Evolutionary conservation across 2,113 vertebrate genomes (phyloP).

Genomic region (Mesitornis unicolor): DNA sequence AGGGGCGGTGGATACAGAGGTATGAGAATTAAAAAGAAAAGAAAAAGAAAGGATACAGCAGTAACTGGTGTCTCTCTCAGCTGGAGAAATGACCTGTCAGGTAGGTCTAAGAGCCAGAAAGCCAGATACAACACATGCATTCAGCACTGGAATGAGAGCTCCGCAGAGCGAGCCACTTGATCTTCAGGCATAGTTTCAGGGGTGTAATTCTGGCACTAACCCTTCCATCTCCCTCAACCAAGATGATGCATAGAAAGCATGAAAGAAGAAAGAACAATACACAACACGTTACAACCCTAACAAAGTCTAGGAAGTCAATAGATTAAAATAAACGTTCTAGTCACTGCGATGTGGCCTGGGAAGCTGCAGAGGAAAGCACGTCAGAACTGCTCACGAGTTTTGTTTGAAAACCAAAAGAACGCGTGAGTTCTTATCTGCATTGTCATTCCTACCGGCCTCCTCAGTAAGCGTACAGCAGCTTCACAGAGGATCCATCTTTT

Average conservation of each 20-base stretch:
- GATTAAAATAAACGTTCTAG: not conserved
- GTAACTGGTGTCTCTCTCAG: slow-evolving; percentile 31
- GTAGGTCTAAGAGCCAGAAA: not conserved
- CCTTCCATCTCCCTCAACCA: not conserved
- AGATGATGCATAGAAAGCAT: not conserved
- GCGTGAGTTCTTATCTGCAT: not conserved
- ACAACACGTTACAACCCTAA: not conserved
- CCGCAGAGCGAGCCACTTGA: slow-evolving; percentile 1
- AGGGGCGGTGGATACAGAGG: not conserved
- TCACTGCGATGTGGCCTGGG: not conserved
- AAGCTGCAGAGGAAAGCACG: not conserved
- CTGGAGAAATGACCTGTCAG: slow-evolving; percentile 23
- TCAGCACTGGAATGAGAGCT: not conserved
- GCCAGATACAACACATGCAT: not conserved
- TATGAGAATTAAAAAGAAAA: not conserved
- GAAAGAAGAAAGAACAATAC: not conserved
- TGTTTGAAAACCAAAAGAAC: not conserved
- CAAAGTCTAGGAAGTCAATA: not conserved
- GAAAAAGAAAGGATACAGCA: not conserved
- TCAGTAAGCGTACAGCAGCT: not conserved
- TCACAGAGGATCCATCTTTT: not conserved
- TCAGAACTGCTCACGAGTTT: not conserved
- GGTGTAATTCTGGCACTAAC: not conserved
- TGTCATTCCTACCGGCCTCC: not conserved
- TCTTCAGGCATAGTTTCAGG: slow-evolving; percentile 4